Percentiles rank a stretch among this genome's conserved stretches.
These are phyloP conservation scores for Phylloscopus collybita DNA, from an alignment of 2,797 vertebrate species.

Conservation along the genomic window DNA sequence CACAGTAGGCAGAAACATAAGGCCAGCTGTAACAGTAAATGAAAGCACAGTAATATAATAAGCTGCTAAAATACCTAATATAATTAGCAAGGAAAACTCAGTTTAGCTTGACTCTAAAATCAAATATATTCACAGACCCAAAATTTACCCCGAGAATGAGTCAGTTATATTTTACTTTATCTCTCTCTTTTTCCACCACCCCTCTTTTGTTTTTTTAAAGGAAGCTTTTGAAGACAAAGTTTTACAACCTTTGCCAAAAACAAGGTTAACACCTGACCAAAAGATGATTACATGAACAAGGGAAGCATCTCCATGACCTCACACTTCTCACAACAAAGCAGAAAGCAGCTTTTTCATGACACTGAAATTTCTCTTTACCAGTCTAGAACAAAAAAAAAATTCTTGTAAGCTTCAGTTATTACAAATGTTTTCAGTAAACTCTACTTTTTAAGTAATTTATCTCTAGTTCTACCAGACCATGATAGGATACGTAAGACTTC, in stretches of 20 bases:
- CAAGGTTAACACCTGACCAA: neutral
- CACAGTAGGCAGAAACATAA: neutral
- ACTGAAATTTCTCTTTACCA: neutral
- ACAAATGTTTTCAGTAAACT: neutral
- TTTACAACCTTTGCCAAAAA: neutral
- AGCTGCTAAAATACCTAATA: neutral
- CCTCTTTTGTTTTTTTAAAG: neutral
- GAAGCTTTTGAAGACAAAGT: neutral
- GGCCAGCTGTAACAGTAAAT: neutral
- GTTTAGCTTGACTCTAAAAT: neutral
- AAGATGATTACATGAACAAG: neutral
- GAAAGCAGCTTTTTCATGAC: neutral
- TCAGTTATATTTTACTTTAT: neutral
- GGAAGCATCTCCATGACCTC: neutral
- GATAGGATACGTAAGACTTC: neutral
- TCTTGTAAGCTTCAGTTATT: neutral
- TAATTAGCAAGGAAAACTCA: neutral
- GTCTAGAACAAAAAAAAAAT: neutral
- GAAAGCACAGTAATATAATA: neutral
- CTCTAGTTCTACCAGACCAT: neutral
- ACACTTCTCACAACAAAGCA: neutral
- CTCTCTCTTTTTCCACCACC: neutral
- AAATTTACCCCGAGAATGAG: neutral
- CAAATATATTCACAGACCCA: neutral
- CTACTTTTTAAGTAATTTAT: neutral